These are phyloP conservation scores for Ctenoplectra terminalis DNA, from an alignment of 1,140 invertebrate species.

Conservation along the genomic window DNA sequence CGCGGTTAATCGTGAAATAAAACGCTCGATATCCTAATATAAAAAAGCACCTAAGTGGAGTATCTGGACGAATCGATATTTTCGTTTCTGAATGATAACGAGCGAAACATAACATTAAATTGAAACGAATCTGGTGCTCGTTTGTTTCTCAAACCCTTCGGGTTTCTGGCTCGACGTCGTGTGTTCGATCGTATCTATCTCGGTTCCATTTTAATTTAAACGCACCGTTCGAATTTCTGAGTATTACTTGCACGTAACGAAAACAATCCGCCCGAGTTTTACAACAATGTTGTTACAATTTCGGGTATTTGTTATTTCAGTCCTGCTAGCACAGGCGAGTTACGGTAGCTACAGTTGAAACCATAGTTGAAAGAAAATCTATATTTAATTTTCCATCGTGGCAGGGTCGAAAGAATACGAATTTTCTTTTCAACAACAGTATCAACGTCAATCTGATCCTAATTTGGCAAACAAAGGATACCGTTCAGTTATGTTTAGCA, in stretches of 20 bases:
- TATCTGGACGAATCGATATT: conserved; percentile 30
- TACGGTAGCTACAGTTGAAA: too few relatives aligned
- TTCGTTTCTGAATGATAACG: conserved; percentile 37
- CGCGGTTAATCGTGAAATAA: conserved; percentile 38
- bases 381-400: not conserved
- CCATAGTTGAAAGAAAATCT: not conserved
- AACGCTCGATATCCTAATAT: not conserved
- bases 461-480: not conserved
- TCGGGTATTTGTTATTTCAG: not conserved
- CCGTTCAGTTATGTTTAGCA: not conserved
- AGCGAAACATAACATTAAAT: conserved; percentile 5
- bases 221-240: not conserved
- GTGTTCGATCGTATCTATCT: not conserved
- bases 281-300: not conserved
- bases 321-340: too few relatives aligned
- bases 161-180: not conserved
- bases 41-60: not conserved
- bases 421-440: too few relatives aligned
- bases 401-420: too few relatives aligned
- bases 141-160: not conserved
- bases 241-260: not conserved
- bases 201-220: not conserved
- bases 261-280: not conserved
- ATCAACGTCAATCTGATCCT: not conserved
- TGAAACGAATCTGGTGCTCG: not conserved